Evolutionary conservation across 2,113 vertebrate species (phyloP).

Genomic region (Corythornis madagascariensis): DNA sequence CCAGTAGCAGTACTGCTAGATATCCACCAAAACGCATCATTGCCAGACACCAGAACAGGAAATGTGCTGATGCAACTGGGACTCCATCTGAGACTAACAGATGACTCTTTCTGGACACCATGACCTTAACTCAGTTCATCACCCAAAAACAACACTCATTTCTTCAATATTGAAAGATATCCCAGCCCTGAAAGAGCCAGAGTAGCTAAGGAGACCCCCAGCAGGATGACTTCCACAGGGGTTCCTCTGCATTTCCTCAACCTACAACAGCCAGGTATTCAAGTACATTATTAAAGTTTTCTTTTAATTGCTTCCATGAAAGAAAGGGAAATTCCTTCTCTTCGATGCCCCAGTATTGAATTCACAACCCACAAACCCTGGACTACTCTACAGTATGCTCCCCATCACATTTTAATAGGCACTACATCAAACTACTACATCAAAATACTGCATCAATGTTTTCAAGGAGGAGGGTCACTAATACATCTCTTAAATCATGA

Average conservation of each 20-base stretch:
- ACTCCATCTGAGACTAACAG: not conserved
- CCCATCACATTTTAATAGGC: not conserved
- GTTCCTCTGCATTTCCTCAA: not conserved
- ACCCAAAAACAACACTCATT: not conserved
- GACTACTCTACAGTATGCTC: not conserved
- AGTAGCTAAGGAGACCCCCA: not conserved
- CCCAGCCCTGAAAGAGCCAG: not conserved
- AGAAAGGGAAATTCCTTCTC: not conserved
- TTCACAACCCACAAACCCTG: not conserved
- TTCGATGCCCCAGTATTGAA: not conserved
- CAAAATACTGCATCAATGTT: no score
- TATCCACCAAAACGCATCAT: not conserved
- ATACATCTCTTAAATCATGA: not conserved
- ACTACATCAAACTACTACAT: not conserved
- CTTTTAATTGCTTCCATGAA: not conserved
- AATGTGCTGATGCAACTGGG: fast-evolving
- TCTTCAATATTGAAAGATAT: not conserved
- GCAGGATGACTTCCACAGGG: not conserved
- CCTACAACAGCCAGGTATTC: not conserved
- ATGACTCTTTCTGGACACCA: not conserved
- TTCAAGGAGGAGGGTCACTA: not conserved
- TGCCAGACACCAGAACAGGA: not conserved
- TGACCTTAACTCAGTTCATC: not conserved
- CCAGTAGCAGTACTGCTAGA: not conserved
- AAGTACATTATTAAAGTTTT: not conserved